phyloP scores from a whole-genome alignment of 2,888 invertebrate species.

The Parnassius orleans region DNA sequence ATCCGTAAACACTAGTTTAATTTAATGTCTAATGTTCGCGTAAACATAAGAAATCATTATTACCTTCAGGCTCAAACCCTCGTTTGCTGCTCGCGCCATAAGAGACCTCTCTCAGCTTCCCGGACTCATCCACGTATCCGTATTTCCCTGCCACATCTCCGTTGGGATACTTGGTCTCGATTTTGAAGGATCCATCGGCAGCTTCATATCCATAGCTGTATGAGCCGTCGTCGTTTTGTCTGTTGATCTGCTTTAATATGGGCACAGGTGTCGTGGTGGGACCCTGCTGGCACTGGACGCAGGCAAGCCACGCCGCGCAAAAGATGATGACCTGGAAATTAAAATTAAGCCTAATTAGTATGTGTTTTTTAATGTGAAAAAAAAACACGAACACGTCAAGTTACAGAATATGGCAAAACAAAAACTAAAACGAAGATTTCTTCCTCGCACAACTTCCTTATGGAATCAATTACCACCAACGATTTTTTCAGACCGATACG shows the following conservation, averaged over 20 bases:
- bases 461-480: too few relatives aligned
- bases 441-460: too few relatives aligned
- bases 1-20: too few relatives aligned
- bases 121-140: conserved; percentile 91
- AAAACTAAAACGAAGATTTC: too few relatives aligned
- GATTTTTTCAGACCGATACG: too few relatives aligned
- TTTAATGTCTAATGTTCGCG: too few relatives aligned
- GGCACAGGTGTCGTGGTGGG: conserved; percentile 88
- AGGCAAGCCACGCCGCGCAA: conserved; percentile 34
- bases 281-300: conserved; percentile 65
- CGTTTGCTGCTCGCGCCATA: conserved; percentile 91
- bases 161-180: conserved; percentile 91
- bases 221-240: conserved; percentile 92
- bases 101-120: conserved; percentile 88
- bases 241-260: conserved; percentile 90
- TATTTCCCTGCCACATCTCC: conserved; percentile 94
- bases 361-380: too few relatives aligned
- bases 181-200: conserved; percentile 92
- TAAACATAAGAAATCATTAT: conserved; percentile 15
- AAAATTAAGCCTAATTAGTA: too few relatives aligned
- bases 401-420: too few relatives aligned
- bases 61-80: conserved; percentile 91
- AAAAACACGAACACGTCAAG: too few relatives aligned
- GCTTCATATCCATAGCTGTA: conserved; percentile 94
- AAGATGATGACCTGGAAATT: conserved; percentile 32